Percentiles rank a stretch among this genome's conserved stretches.
These are phyloP conservation scores for Periophthalmus magnuspinnatus DNA, from an alignment of 2,797 vertebrate species.

Conservation along the genomic window DNA sequence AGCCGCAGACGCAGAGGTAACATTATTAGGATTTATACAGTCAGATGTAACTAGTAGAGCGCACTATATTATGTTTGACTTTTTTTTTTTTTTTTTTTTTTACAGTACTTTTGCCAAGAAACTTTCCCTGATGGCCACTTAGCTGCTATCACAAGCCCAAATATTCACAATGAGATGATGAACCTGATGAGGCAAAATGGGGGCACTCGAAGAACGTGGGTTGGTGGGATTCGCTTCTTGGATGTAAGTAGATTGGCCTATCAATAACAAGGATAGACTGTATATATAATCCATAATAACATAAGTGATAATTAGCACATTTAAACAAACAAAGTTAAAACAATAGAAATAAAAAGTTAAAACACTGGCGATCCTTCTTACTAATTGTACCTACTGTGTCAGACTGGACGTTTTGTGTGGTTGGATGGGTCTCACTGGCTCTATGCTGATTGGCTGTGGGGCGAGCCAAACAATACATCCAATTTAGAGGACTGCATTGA, in stretches of 20 bases:
- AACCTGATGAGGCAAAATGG: slow-evolving; percentile 43
- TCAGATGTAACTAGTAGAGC: neutral
- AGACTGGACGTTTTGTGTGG: slow-evolving; percentile 66
- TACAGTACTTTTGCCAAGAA: slow-evolving; percentile 56
- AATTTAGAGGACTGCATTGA: slow-evolving; percentile 57
- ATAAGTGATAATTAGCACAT: too few species aligned
- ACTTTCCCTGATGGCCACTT: slow-evolving; percentile 54
- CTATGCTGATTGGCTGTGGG: slow-evolving; percentile 58
- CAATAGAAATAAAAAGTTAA: neutral
- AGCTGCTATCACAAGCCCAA: slow-evolving; percentile 56
- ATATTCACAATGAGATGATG: slow-evolving; percentile 50
- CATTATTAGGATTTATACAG: neutral
- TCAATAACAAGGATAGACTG: too few species aligned
- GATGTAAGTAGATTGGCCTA: slow-evolving; percentile 38
- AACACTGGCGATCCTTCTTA: neutral
- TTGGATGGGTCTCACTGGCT: slow-evolving; percentile 62
- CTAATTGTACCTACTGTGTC: slow-evolving; percentile 22
- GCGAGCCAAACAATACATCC: slow-evolving; percentile 53
- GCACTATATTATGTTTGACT: neutral
- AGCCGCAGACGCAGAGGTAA: slow-evolving; percentile 56
- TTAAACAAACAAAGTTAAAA: neutral
- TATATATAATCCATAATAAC: too few species aligned
- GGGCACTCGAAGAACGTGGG: slow-evolving; percentile 44
- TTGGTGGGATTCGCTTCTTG: slow-evolving; percentile 56
- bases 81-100: too few species aligned